Evolutionary conservation across 1,140 invertebrate genomes (phyloP), one percentile per base, ranked within the genome.

Genomic region (Vanessa atalanta): DNA sequence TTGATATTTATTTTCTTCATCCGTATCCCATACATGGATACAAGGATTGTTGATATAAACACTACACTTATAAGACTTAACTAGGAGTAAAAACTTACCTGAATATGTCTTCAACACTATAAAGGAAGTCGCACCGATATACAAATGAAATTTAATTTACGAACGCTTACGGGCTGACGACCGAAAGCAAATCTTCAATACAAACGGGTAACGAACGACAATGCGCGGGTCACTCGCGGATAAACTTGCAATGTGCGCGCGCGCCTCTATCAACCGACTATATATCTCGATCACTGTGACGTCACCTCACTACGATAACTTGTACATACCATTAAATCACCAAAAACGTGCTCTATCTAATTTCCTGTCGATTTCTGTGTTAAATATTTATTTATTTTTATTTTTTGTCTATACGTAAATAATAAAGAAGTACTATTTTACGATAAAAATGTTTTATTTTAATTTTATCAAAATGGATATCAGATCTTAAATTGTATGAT

Each of bases 201-300:
- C 75, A 73, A 74, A 80, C 79, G 76, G 80, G 80, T 37, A 73
- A 73, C 75, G 75, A 76, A 73, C 75, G 75, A 76, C 79, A 78
- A 67, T 73, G 79, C 82, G 73, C 82, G 71, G 84, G 79, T 79
- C 80, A 82, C 79, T 84, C 76, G 73, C 74, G 67, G 70, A 69
- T 79, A 71, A 73, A 84, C 83, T 83, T 76, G 78, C 81, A 89
- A 83, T 87, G 83, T 83, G 81, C 87, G 84, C 87, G 87, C 85
- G 86, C 85, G 84, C 80, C 61, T 50, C 79, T 70, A 65, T 77
- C 80, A 47, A 67, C 76, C 77, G 70, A 65, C 73, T 88, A 87
- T 89, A 87, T 89, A 89, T 87, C 79, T 79, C 78, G 57, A 70
- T 72, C 64, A 72, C 66, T 69, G 75, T 85, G 83, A 89, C 88